Evolutionary conservation across 2,113 vertebrate genomes (phyloP).

Genomic region (Plotosus lineatus): DNA sequence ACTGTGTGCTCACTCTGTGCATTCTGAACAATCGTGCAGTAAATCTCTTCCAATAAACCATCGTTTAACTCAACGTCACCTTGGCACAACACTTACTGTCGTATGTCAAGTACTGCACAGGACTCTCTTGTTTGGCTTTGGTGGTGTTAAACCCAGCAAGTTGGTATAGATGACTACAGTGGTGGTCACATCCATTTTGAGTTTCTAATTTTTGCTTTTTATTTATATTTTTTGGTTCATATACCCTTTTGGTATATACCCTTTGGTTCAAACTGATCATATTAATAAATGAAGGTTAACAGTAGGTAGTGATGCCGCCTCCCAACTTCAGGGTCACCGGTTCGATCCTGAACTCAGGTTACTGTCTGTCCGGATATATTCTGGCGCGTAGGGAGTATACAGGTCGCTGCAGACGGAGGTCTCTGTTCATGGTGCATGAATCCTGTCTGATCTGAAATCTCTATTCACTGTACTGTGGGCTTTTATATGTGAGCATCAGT

Average conservation of each 20-base stretch:
- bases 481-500: neutral
- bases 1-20: neutral
- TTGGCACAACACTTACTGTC: no score
- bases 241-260: no score
- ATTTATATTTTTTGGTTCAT: neutral
- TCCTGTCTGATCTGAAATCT: neutral
- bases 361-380: neutral
- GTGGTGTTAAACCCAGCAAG: conserved; percentile 13
- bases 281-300: neutral
- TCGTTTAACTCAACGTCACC: neutral
- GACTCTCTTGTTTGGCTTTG: neutral
- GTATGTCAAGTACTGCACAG: no score
- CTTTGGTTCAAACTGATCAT: no score
- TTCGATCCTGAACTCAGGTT: neutral
- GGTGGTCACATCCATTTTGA: neutral
- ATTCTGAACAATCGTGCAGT: neutral
- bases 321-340: neutral
- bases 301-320: neutral
- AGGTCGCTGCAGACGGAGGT: neutral
- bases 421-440: neutral
- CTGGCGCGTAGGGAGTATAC: neutral
- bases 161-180: neutral
- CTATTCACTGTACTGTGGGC: neutral
- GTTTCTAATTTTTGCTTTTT: neutral
- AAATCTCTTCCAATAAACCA: neutral